Base-by-base conservation (phyloP, 2,888 invertebrate genomes). In the Chirona hameri region DNA sequence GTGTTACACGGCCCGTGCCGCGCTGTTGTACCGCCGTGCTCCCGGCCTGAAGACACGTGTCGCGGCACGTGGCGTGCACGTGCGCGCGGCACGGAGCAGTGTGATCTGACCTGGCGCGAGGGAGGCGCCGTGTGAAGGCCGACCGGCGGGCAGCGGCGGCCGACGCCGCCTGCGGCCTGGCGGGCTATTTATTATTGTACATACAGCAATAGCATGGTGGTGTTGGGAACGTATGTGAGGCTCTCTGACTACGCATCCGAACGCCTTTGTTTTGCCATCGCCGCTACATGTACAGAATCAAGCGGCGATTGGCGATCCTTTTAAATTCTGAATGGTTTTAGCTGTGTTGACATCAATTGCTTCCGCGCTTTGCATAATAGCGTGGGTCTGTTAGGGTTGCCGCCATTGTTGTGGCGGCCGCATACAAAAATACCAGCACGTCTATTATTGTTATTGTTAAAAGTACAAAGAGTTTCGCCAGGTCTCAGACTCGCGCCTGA, bases 401-500 rank as follows among this genome's bases (percentile, higher is more conserved):
- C 24, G 39, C 76, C 15, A 46, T 15, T 46, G 24, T 12, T 65
- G 18, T 46, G 21, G 46, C 46, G 76, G 21, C 12, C 9, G 76
- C 21, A 39, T 12, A 21, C 72, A 46, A 72, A 72, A 76, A 76
- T 76, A 76, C 76, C 76, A 76, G 76, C 39, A 46, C 76, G 39
- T 76, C 46, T 76, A 76, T 76, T 39, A 24, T 76, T 76, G 76
- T 76, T 76, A 76, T 46, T 76, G 76, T 76, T 76, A 76, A 39
- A 76, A 76, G 76, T 76, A 76, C 76, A 76, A 76, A 76, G 76
- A 24, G 76, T 39, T 76, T 76, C 24, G 46, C 39, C 76, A 39
- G 46, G 72, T 31, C 72, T 72, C 72, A 18, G 31, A 72, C 72
- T 12, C 76, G 0, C 46, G 24, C 76, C 39, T 9, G 39, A 1